These are phyloP conservation scores for Amiota communis DNA, from an alignment of 2,888 invertebrate genomes.

Conservation along the genomic window DNA sequence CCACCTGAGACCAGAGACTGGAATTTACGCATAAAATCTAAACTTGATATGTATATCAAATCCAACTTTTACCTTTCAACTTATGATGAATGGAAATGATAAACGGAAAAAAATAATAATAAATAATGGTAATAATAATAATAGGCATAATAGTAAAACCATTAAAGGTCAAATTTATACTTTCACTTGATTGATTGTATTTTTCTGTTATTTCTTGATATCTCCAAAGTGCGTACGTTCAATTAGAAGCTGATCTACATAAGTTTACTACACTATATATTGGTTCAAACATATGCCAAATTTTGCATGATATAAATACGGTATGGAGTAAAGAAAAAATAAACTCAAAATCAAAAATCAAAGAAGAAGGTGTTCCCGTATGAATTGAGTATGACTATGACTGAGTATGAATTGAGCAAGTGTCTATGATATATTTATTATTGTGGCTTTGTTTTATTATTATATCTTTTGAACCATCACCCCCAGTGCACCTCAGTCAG, in stretches of 20 bases:
- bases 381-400: conserved; percentile 6
- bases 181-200: not conserved
- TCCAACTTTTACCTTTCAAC: too few species aligned
- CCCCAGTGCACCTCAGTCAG: too few species aligned
- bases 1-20: not conserved
- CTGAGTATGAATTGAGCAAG: conserved; percentile 19
- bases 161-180: not conserved
- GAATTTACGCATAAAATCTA: conserved; percentile 14
- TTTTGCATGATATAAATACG: not conserved
- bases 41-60: too few species aligned
- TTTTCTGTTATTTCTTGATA: not conserved
- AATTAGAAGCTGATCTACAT: too few species aligned
- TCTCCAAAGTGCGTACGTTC: not conserved
- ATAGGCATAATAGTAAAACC: not conserved
- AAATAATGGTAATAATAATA: not conserved
- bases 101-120: not conserved
- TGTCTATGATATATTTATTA: conserved; percentile 15
- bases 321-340: not conserved
- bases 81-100: not conserved
- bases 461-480: too few species aligned
- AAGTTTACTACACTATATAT: too few species aligned
- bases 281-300: too few species aligned
- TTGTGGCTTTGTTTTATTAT: not conserved
- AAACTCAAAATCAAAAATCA: not conserved
- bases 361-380: conserved; percentile 13